Base-by-base conservation (phyloP, 2,888 invertebrate genomes). In the Mechanitis messenoides region DNA sequence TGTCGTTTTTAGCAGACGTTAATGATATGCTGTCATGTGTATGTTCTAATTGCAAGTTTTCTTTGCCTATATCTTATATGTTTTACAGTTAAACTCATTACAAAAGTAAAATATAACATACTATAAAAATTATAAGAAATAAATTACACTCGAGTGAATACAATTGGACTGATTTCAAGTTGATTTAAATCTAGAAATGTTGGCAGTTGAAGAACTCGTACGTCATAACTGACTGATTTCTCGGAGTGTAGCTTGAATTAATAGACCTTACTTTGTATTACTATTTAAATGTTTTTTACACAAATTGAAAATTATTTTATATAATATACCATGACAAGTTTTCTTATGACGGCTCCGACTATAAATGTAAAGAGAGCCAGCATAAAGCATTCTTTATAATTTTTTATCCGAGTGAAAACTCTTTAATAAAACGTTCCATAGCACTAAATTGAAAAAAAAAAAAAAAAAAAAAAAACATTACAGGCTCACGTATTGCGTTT, bases 1-100 rank as follows among this genome's bases (percentile, higher is more conserved):
- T 65, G 67, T 67, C 65, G 59, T 67, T 70, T 68, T 68, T 61
- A 68, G 64, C 68, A 62, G 67, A 64, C 59, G 64, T 66, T 70
- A 69, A 72, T 68, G 70, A 69, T 58, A 58, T 57, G 56, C 59
- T 56, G 33, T 47, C 61, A 56, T 58, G 46, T 50, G n/a, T 31
- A 31, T 50, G 58, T 57, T 50, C 9, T 31, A 50, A 28, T 50
- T 50, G 7, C 50, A 50, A 50, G 9, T 20, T 50, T 50, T 28
- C 3, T 42, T 42, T 11, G 3, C 2, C 42, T 11, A 42, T 42
- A 1, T 42, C 9, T 42, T 42, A 42, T 42, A 42, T 42, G 42
- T 42, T 42, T 9, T 42, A 42, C 42, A 11, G 42, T 2, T 7
- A 3, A 50, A 50, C 50, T 7, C 31, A 50, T 31, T 31, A 50